Conservation (phyloP, 2,113 vertebrate genomes). For the human region DNA sequence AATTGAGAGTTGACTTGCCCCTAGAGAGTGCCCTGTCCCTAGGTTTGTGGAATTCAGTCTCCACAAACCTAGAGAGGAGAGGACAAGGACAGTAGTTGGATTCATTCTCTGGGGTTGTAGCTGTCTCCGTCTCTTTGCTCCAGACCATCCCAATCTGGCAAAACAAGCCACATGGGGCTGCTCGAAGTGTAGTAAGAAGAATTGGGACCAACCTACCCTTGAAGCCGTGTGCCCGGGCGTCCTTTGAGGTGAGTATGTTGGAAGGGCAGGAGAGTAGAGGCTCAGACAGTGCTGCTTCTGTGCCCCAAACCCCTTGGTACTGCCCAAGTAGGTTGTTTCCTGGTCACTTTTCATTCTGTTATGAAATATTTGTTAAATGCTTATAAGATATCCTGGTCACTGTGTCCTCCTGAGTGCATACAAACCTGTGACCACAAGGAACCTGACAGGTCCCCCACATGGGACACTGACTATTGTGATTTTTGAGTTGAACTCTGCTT, state of each 20-base stretch:
- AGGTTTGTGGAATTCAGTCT: background rate
- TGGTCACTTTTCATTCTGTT: constrained; percentile 6
- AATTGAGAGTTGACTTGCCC: background rate
- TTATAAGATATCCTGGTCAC: constrained; percentile 37
- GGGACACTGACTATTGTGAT: background rate
- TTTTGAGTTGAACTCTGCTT: background rate
- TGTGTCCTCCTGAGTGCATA: background rate
- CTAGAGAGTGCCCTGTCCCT: background rate
- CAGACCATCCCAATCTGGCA: constrained; percentile 98
- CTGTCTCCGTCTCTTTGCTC: constrained; percentile 25
- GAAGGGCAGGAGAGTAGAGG: background rate
- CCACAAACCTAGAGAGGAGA: background rate
- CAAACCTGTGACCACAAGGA: constrained; percentile 16
- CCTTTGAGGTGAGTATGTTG: constrained; percentile 90
- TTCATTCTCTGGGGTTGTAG: constrained; percentile 13
- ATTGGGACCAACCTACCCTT: constrained; percentile 96
- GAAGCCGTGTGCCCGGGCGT: constrained; percentile 94
- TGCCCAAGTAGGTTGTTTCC: background rate
- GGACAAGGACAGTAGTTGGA: background rate
- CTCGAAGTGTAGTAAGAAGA: constrained; percentile 96
- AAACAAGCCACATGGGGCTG: constrained; percentile 95
- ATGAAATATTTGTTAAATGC: constrained; percentile 24
- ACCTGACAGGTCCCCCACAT: background rate
- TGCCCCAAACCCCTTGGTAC: background rate
- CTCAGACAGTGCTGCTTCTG: background rate